Evolutionary conservation across 1,140 invertebrate genomes (phyloP).

Genomic region (Pseudomyrmex cubaensis): DNA sequence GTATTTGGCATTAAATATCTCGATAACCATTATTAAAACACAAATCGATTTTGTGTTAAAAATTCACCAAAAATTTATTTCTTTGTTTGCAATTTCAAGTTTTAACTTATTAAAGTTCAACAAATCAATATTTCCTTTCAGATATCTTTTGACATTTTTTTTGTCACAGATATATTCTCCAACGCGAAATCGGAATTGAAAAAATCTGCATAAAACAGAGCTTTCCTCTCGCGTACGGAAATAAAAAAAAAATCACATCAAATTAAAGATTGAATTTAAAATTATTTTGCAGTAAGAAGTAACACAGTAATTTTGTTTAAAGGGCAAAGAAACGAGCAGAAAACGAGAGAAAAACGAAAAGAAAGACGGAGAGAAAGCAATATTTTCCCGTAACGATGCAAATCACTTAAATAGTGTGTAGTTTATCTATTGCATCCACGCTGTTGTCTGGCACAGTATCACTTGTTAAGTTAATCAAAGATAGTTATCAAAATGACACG

Average conservation of each 20-base stretch:
- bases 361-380: not conserved
- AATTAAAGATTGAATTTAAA: too few relatives aligned
- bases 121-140: too few relatives aligned
- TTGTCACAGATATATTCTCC: too few relatives aligned
- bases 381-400: constrained; percentile 29
- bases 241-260: too few relatives aligned
- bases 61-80: too few relatives aligned
- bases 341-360: not conserved
- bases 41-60: too few relatives aligned
- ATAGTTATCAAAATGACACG: constrained; percentile 38
- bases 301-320: constrained; percentile 4
- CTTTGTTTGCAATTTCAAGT: too few relatives aligned
- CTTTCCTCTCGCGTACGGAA: too few relatives aligned
- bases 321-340: not conserved
- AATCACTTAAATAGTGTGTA: constrained; percentile 41
- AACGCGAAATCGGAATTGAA: too few relatives aligned
- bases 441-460: not conserved
- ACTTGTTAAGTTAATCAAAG: constrained; percentile 48
- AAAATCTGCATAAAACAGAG: too few relatives aligned
- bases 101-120: too few relatives aligned
- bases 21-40: not conserved
- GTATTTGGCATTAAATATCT: not conserved
- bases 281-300: not conserved
- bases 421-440: constrained; percentile 44
- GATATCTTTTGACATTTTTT: too few relatives aligned